These are phyloP conservation scores for Ligdia adustata DNA, from an alignment of 2,888 invertebrate species.

Conservation along the genomic window DNA sequence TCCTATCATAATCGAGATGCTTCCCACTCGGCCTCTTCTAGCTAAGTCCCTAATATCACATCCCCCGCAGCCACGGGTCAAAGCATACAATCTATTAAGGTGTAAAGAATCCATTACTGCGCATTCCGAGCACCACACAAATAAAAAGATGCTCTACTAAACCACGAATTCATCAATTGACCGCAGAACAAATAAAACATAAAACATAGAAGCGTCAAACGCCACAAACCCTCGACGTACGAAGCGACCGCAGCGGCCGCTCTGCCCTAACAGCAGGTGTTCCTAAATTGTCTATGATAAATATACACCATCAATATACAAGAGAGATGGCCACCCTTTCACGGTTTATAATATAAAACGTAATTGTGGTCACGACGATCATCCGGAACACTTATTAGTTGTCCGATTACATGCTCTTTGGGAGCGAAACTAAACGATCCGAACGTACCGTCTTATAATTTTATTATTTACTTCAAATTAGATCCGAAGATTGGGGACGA, in stretches of 20 bases:
- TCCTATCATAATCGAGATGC: neutral
- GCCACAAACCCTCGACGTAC: conserved; percentile 55
- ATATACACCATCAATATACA: conserved; percentile 73
- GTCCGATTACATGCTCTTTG: conserved; percentile 42
- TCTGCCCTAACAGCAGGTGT: conserved; percentile 72
- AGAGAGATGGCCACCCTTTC: conserved; percentile 60
- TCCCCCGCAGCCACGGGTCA: conserved; percentile 16
- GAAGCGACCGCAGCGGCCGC: conserved; percentile 34
- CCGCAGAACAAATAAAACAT: conserved; percentile 43
- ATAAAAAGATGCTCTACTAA: conserved; percentile 29
- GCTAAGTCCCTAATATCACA: neutral
- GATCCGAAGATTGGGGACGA: neutral
- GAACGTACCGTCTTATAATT: conserved; percentile 11
- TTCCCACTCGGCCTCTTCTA: neutral
- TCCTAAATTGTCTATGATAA: conserved; percentile 76
- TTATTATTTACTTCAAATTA: conserved; percentile 5
- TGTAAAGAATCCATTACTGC: conserved; percentile 30
- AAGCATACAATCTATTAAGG: conserved; percentile 24
- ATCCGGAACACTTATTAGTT: conserved; percentile 46
- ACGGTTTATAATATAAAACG: conserved; percentile 54
- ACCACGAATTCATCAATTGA: conserved; percentile 34
- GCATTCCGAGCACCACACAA: conserved; percentile 23
- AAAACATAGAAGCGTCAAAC: conserved; percentile 30
- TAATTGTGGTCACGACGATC: conserved; percentile 64
- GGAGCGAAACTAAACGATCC: conserved; percentile 37